phyloP scores from a whole-genome alignment of 2,113 vertebrate species.

The Anolis carolinensis region DNA sequence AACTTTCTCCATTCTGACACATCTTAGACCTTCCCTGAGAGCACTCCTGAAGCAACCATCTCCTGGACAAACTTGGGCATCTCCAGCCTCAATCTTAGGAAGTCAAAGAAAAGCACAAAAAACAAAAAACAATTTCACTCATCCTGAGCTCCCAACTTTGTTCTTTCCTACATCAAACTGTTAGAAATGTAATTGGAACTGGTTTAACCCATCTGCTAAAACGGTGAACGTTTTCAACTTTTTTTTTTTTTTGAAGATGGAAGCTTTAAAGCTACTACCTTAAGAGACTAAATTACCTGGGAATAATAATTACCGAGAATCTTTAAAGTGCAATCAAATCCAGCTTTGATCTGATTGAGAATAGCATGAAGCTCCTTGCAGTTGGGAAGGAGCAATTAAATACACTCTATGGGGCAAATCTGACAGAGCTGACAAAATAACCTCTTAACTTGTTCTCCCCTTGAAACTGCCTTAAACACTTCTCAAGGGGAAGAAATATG shows the following conservation, averaged over 20 bases:
- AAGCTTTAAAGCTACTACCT: conserved; percentile 38
- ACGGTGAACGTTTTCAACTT: conserved; percentile 49
- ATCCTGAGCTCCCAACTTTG: neutral
- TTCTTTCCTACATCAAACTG: neutral
- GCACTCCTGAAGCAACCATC: too few relatives aligned
- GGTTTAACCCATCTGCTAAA: conserved; percentile 41
- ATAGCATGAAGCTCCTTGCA: conserved; percentile 27
- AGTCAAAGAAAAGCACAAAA: neutral
- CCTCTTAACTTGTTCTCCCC: conserved; percentile 9
- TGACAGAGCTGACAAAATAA: conserved; percentile 26
- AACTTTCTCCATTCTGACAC: neutral
- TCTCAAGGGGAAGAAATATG: neutral
- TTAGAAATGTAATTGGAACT: conserved; percentile 32
- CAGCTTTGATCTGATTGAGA: conserved; percentile 45
- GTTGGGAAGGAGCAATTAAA: conserved; percentile 53
- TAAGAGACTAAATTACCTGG: conserved; percentile 46
- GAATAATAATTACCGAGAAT: conserved; percentile 50
- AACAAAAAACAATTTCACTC: neutral
- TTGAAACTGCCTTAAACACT: conserved; percentile 34
- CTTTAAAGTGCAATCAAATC: conserved; percentile 50
- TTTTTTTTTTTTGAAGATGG: conserved; percentile 3
- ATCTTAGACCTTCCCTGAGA: too few relatives aligned
- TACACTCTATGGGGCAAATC: conserved; percentile 38
- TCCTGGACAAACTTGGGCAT: neutral
- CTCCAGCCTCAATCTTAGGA: neutral